Percentiles rank a stretch among this genome's conserved stretches.
Conservation (phyloP, 2,797 vertebrate species). For the Bufotes viridis region DNA sequence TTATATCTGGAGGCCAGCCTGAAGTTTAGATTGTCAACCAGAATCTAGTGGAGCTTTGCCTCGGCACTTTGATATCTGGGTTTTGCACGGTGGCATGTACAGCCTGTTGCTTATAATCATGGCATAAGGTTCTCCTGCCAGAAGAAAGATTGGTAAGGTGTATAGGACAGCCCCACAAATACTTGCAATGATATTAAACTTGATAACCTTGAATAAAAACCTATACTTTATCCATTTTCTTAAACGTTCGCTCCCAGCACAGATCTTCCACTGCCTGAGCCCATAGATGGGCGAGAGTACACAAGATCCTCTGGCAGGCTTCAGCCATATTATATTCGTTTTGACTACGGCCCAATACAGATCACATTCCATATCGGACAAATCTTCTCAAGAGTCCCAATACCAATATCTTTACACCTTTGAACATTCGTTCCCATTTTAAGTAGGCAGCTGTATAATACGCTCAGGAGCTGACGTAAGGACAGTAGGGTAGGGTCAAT, state of each 20-base stretch:
- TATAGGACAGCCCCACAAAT: not conserved
- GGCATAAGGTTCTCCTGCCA: not conserved
- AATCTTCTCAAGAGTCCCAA: not conserved
- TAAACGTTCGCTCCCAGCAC: not conserved
- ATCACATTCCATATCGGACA: not conserved
- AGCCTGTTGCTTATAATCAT: not conserved
- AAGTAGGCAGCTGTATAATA: slow-evolving; percentile 5
- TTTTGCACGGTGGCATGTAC: not conserved
- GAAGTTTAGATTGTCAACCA: slow-evolving; percentile 1
- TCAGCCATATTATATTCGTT: not conserved
- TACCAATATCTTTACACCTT: not conserved
- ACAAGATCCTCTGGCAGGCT: not conserved
- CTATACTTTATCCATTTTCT: not conserved
- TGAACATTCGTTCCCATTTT: not conserved
- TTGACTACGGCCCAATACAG: not conserved
- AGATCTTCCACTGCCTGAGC: not conserved
- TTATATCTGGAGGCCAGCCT: not conserved
- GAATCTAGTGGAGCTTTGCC: not conserved
- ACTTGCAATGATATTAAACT: not conserved
- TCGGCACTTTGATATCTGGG: not conserved
- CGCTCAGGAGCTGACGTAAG: not conserved
- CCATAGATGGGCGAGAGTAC: not conserved
- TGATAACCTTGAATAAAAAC: not conserved
- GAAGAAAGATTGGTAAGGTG: not conserved
- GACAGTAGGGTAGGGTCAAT: not conserved